Conservation (phyloP, 1,140 invertebrate genomes). For the Stegodyphus mimosarum region DNA sequence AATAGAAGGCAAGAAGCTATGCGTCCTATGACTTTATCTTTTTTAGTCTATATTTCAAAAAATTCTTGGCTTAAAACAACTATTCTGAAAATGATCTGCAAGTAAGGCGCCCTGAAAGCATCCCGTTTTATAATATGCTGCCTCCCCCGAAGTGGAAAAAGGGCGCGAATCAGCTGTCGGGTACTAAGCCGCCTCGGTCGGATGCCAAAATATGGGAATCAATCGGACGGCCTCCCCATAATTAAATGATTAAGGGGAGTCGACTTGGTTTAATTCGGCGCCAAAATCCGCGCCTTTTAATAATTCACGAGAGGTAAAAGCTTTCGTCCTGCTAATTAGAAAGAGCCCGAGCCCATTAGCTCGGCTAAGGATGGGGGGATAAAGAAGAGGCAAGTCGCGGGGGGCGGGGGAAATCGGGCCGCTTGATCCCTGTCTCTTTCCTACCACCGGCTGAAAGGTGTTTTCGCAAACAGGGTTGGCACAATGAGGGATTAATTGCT, state of each 20-base stretch:
- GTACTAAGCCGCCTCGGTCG: conserved; percentile 23
- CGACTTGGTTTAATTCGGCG: conserved; percentile 54
- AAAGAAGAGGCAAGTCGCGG: background rate
- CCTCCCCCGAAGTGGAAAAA: conserved; percentile 34
- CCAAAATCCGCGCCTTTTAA: conserved; percentile 60
- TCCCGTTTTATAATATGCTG: conserved; percentile 23
- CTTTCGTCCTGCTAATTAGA: conserved; percentile 57
- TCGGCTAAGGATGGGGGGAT: background rate
- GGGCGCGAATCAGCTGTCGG: conserved; percentile 34
- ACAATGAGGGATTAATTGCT: conserved; percentile 50
- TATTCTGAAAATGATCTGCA: background rate
- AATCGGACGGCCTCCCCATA: conserved; percentile 55
- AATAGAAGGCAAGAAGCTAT: no score
- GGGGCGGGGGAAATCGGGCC: background rate
- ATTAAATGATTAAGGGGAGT: conserved; percentile 58
- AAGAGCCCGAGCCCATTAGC: conserved; percentile 36
- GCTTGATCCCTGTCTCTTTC: conserved; percentile 49
- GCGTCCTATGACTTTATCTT: no score
- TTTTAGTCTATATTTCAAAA: no score
- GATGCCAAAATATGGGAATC: conserved; percentile 48
- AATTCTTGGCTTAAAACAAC: no score
- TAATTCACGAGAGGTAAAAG: conserved; percentile 60
- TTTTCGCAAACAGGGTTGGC: conserved; percentile 52
- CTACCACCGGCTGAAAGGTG: conserved; percentile 15
- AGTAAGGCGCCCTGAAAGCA: conserved; percentile 16